A percentile compares a stretch with the other conserved stretches of the same genome.
phyloP scores from a whole-genome alignment of 2,797 vertebrate genomes.

The Benthosema pterotum region DNA sequence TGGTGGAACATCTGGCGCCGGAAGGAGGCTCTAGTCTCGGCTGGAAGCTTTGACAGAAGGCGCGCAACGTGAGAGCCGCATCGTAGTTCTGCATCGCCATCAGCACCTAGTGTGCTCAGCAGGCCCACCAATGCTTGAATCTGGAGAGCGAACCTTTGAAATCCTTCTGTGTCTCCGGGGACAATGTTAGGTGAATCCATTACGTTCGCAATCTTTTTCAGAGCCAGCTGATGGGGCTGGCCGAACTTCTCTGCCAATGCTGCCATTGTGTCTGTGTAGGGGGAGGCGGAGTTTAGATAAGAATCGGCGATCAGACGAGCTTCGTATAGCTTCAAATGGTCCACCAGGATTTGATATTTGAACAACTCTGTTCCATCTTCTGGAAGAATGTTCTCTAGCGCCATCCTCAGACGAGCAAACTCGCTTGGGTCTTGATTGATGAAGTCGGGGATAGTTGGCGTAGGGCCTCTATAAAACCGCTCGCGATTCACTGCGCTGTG shows the following conservation, averaged over 20 bases:
- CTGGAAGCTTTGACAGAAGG: constrained; percentile 10
- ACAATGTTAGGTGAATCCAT: constrained; percentile 16
- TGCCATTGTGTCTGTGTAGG: constrained; percentile 11
- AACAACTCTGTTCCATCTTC: constrained; percentile 14
- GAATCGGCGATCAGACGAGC: constrained; percentile 15
- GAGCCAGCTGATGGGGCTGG: constrained; percentile 8
- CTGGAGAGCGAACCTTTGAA: constrained; percentile 7
- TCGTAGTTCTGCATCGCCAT: constrained; percentile 6
- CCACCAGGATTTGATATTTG: too few relatives aligned
- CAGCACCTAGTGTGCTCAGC: neutral
- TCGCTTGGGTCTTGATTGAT: constrained; percentile 4
- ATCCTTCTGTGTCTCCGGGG: constrained; percentile 2
- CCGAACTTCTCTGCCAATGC: neutral
- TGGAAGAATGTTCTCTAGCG: constrained; percentile 19
- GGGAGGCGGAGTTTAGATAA: constrained; percentile 9
- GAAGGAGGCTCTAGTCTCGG: constrained; percentile 8
- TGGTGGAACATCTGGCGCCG: neutral
- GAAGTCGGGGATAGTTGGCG: constrained; percentile 18
- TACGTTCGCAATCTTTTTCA: constrained; percentile 9
- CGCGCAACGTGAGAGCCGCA: constrained; percentile 11
- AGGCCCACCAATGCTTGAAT: constrained; percentile 15
- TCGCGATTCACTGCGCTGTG: too few relatives aligned
- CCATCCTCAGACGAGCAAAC: constrained; percentile 14
- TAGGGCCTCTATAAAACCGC: constrained; percentile 4
- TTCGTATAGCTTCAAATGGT: constrained; percentile 17